Conservation (phyloP, 1,140 invertebrate genomes). For the Drosophila ogumai region DNA sequence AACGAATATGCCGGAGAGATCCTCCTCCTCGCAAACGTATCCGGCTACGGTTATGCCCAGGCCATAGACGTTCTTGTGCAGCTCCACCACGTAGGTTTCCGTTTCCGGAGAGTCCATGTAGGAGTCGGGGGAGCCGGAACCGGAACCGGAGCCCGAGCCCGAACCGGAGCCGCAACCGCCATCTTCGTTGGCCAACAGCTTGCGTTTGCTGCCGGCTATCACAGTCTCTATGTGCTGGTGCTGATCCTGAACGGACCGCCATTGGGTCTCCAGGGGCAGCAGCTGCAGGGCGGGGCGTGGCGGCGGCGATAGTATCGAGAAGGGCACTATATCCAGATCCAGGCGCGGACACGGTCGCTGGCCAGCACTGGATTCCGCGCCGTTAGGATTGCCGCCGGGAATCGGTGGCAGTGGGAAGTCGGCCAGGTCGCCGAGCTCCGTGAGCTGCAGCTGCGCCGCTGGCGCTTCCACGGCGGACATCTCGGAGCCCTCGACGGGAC, state of each 20-base stretch:
- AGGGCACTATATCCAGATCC: constrained; percentile 80
- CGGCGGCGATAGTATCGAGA: constrained; percentile 79
- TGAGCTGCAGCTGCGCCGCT: constrained; percentile 15
- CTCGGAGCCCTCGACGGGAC: constrained; percentile 59
- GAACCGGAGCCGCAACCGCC: constrained; percentile 40
- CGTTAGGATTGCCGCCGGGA: constrained; percentile 38
- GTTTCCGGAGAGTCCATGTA: constrained; percentile 85
- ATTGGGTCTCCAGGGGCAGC: constrained; percentile 61
- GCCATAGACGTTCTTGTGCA: constrained; percentile 89
- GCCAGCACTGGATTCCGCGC: constrained; percentile 11
- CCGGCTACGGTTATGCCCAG: constrained; percentile 89
- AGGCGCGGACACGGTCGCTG: constrained; percentile 52
- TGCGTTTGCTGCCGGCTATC: constrained; percentile 72
- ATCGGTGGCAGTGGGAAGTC: constrained; percentile 81
- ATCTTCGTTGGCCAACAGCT: constrained; percentile 54
- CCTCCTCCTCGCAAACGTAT: constrained; percentile 91
- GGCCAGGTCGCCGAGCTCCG: constrained; percentile 58
- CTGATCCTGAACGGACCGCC: constrained; percentile 42
- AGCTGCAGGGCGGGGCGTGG: constrained; percentile 69
- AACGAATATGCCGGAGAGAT: constrained; percentile 96
- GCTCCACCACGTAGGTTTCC: constrained; percentile 87
- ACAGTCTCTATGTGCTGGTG: constrained; percentile 70
- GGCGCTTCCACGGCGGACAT: constrained; percentile 52
- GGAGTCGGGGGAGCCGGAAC: constrained; percentile 61
- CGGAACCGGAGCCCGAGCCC: constrained; percentile 47